Evolutionary conservation across 2,113 vertebrate genomes (phyloP).

Genomic region (Pampusana beccarii): DNA sequence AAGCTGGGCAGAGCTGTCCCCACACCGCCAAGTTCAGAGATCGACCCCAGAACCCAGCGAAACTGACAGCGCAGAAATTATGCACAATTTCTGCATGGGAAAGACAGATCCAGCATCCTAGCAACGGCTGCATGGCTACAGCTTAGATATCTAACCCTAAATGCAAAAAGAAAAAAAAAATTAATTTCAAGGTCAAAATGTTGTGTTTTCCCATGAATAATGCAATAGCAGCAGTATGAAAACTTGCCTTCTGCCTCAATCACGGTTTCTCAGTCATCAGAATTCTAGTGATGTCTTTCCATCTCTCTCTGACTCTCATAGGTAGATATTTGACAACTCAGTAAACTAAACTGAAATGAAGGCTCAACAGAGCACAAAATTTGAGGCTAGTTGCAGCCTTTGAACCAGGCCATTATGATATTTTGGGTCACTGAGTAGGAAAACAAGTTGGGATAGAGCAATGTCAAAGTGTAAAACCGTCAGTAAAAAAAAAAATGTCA

Average conservation of each 20-base stretch:
- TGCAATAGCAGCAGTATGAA: background rate
- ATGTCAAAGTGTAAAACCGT: constrained; percentile 49
- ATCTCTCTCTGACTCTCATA: background rate
- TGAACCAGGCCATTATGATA: constrained; percentile 36
- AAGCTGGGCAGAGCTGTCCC: background rate
- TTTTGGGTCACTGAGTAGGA: constrained; percentile 59
- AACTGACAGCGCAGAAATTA: background rate
- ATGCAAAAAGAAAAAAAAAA: background rate
- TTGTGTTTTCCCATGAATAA: background rate
- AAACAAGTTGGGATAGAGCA: constrained; percentile 36
- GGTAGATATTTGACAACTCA: constrained; percentile 24
- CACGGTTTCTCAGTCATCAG: background rate
- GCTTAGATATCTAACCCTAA: background rate
- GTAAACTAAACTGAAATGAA: constrained; percentile 45
- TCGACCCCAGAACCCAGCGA: background rate
- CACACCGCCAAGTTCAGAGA: background rate
- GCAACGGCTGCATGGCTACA: background rate
- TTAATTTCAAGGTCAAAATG: background rate
- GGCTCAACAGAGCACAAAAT: constrained; percentile 60
- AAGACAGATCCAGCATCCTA: background rate
- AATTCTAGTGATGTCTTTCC: background rate
- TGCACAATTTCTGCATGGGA: background rate
- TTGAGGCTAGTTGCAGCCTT: constrained; percentile 11
- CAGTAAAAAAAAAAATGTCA: constrained; percentile 26
- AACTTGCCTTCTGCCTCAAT: background rate